These are phyloP conservation scores for Parotia lawesii DNA, from an alignment of 2,113 vertebrate genomes.

Conservation along the genomic window DNA sequence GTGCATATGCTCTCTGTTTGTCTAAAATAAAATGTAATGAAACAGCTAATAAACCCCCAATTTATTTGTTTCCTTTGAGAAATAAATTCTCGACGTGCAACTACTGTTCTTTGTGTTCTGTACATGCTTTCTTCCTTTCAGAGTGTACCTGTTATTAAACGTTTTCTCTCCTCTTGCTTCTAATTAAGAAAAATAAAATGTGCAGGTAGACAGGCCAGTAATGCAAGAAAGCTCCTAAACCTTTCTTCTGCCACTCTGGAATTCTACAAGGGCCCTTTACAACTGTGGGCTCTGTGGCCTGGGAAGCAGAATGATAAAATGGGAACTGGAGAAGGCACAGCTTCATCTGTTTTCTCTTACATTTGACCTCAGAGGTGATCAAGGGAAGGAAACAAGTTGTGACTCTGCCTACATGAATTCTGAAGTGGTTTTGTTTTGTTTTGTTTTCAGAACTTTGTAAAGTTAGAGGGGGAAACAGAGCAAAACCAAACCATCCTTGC, in stretches of 20 bases:
- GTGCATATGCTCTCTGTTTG: constrained; percentile 69
- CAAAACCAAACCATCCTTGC: background rate
- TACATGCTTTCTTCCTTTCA: constrained; percentile 57
- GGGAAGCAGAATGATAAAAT: background rate
- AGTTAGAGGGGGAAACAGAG: background rate
- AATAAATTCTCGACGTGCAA: constrained; percentile 47
- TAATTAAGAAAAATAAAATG: background rate
- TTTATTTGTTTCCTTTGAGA: constrained; percentile 71
- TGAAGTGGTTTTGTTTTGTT: background rate
- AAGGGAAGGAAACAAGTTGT: background rate
- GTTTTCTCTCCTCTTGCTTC: constrained; percentile 40
- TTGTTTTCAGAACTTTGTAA: background rate
- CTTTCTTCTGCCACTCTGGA: background rate
- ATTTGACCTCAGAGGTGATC: background rate
- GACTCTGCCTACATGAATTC: background rate
- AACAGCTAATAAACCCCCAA: constrained; percentile 77
- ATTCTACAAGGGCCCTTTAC: background rate
- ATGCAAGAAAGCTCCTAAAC: background rate
- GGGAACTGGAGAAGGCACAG: background rate
- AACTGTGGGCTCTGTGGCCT: background rate
- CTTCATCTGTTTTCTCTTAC: background rate
- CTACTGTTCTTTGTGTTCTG: constrained; percentile 60
- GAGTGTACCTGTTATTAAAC: constrained; percentile 9
- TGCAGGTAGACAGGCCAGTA: background rate
- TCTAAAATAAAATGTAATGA: constrained; percentile 76